These are phyloP conservation scores for Oligia latruncula DNA, from an alignment of 2,888 invertebrate genomes.

Conservation along the genomic window DNA sequence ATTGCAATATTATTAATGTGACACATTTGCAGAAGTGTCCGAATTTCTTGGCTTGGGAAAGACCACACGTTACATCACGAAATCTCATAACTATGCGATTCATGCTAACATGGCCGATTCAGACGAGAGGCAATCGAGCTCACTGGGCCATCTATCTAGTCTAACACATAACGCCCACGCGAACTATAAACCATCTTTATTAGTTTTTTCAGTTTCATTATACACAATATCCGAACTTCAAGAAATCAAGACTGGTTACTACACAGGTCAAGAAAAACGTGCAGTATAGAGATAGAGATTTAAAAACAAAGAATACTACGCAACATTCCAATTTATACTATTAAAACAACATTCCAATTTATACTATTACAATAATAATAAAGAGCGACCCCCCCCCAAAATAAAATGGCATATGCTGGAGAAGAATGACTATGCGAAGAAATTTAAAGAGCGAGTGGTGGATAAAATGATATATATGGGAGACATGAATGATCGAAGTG, in stretches of 20 bases:
- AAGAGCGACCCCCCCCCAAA: too few relatives aligned
- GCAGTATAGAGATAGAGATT: conserved; percentile 39
- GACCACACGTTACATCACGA: conserved; percentile 75
- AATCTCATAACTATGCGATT: conserved; percentile 75
- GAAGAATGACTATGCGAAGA: too few relatives aligned
- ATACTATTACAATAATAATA: too few relatives aligned
- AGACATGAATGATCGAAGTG: too few relatives aligned
- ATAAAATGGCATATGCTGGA: too few relatives aligned
- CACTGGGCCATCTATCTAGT: conserved; percentile 66
- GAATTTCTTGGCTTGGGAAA: conserved; percentile 74
- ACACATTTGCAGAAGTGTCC: conserved; percentile 68
- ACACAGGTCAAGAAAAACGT: conserved; percentile 29
- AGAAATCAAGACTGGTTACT: conserved; percentile 30
- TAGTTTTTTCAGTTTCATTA: conserved; percentile 42
- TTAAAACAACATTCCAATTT: too few relatives aligned
- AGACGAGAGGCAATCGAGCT: conserved; percentile 65
- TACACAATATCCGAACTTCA: conserved; percentile 20
- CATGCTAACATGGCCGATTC: conserved; percentile 71
- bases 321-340: conserved; percentile 73
- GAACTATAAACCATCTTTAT: conserved; percentile 41
- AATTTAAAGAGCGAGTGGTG: too few relatives aligned
- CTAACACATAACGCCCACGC: conserved; percentile 53
- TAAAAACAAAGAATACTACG: conserved; percentile 61
- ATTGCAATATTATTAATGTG: conserved; percentile 55
- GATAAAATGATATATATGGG: too few relatives aligned